Evolutionary conservation across 30 jellyfish, hydroid and myxozoan genomes (phyloP).

Genomic region (Cassiopea andromeda): DNA sequence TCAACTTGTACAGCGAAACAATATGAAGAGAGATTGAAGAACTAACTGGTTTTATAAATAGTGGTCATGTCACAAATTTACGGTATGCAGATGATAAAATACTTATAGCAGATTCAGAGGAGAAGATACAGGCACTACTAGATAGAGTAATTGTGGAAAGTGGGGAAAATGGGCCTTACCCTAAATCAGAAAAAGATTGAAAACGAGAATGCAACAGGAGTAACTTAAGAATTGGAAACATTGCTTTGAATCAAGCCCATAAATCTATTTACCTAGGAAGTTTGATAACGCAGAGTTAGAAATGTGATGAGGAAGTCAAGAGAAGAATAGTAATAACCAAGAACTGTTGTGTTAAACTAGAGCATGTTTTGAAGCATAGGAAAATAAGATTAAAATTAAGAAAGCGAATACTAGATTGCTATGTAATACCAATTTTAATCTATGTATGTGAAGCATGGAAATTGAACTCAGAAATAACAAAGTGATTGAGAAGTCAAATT

Average conservation of each 20-base stretch:
- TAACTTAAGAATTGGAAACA: background rate
- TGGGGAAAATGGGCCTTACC: constrained; percentile 13
- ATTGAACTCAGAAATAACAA: background rate
- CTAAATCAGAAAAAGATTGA: constrained; percentile 15
- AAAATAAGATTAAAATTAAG: background rate
- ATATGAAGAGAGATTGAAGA: constrained; percentile 12
- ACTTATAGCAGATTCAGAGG: constrained; percentile 34
- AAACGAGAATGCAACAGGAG: constrained; percentile 6
- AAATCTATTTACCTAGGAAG: too few species aligned
- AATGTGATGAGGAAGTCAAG: too few species aligned
- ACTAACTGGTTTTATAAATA: background rate
- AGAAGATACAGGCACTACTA: constrained; percentile 20
- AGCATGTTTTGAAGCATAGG: too few species aligned
- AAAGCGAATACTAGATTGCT: constrained; percentile 18
- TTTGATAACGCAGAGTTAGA: too few species aligned
- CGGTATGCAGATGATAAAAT: constrained; percentile 47
- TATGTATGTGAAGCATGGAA: constrained; percentile 25
- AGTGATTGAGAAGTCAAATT: background rate
- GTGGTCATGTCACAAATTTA: constrained; percentile 7
- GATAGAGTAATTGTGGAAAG: constrained; percentile 33
- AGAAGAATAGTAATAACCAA: too few species aligned
- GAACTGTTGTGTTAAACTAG: too few species aligned
- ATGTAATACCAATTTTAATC: constrained; percentile 6
- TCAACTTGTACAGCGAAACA: constrained; percentile 48
- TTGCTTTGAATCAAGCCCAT: background rate